Evolutionary conservation across 2,113 vertebrate genomes (phyloP), one percentile per base, ranked within the genome.

Genomic region (Zonotrichia leucophrys): DNA sequence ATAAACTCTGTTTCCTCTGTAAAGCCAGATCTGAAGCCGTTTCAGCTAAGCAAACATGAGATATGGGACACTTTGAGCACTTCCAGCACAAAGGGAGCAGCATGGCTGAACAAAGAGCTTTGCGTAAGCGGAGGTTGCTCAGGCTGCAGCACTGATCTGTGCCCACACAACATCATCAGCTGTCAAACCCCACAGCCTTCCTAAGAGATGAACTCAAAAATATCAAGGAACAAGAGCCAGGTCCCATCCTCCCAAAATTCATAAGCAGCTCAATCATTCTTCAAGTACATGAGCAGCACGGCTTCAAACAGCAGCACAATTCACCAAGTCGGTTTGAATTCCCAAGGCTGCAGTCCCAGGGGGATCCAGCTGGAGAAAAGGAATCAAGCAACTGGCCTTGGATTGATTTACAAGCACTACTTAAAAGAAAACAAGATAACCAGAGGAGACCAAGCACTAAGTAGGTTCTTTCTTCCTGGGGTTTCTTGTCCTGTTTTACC

Each of bases 131-230:
- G 23, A 74, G 56, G 33, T 35, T 69, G 87, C 74, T 87, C 80
- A 79, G 77, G 89, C 91, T 94, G 96, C 94, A 76, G 75, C 70
- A 11, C 58, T 67, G 52, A 69, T 92, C 87, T 62, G 91, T 87
- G 84, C 94, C 96, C 91, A 95, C 96, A 80, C 93, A 92, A 4
- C 83, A 85, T 85, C 94, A 94, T 62, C 94, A 88, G 91, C 94
- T 95, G 94, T 94, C 96, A 95, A 95, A 95, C 69, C 53, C 91
- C 87, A 85, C 87, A 58, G 93, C 81, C 89, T 90, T 78, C 16
- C 79, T 49, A 58, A 1, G 11, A 82, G 7, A 94, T 37, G 28
- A 91, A 62, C 70, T 85, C 67, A 84, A 73, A 88, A 95, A 94
- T 52, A 91, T 30, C 70, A 76, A 79, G 58, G 70, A 87, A 94